These are phyloP conservation scores for Aromia moschata DNA, from an alignment of 2,888 invertebrate species.

Conservation along the genomic window DNA sequence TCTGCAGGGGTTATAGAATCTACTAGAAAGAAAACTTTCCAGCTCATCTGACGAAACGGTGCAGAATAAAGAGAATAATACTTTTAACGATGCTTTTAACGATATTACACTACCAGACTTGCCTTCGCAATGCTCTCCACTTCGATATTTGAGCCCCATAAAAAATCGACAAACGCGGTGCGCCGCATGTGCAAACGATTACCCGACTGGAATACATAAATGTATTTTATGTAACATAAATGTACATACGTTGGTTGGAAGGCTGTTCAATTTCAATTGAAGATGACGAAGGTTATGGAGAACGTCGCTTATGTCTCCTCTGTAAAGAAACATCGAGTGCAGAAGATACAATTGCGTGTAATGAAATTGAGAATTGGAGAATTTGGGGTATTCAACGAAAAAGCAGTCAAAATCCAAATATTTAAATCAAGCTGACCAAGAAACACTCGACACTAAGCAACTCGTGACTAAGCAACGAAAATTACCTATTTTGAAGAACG, in stretches of 20 bases:
- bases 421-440: neutral
- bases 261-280: slow-evolving; percentile 4
- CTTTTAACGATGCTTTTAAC: neutral
- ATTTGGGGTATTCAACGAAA: neutral
- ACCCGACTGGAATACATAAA: slow-evolving; percentile 10
- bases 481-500: slow-evolving; percentile 1
- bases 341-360: neutral
- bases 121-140: neutral
- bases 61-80: neutral
- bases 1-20: no score
- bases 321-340: neutral
- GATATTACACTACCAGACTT: slow-evolving; percentile 1
- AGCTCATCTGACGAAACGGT: neutral
- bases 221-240: slow-evolving; percentile 10
- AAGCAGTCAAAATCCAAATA: neutral
- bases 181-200: slow-evolving; percentile 5
- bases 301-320: neutral
- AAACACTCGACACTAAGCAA: neutral
- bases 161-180: neutral
- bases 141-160: neutral
- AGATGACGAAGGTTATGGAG: slow-evolving; percentile 10
- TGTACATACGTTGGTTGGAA: slow-evolving; percentile 13
- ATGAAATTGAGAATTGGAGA: neutral
- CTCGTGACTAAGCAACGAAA: neutral
- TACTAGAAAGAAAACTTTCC: no score